Percentiles rank a stretch among this genome's conserved stretches.
Conservation (phyloP, 2,888 invertebrate genomes). For the Parnassius glacialis region DNA sequence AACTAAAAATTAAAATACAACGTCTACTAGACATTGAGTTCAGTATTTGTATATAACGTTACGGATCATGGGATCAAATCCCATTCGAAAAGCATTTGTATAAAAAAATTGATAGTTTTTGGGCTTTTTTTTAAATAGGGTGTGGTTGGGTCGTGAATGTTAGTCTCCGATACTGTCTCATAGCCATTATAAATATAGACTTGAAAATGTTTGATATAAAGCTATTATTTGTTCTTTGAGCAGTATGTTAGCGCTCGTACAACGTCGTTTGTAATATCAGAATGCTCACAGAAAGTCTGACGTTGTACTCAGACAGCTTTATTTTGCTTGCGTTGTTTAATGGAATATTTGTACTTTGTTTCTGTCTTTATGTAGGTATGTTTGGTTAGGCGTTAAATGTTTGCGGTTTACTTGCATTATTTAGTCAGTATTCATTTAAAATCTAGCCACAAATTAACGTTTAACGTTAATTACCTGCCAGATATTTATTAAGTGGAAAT, state of each 20-base stretch:
- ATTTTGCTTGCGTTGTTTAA: constrained; percentile 47
- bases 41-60: too few species aligned
- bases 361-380: constrained; percentile 36
- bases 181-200: background rate
- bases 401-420: constrained; percentile 43
- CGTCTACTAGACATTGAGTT: too few species aligned
- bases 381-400: constrained; percentile 40
- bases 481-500: too few species aligned
- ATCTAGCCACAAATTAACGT: constrained; percentile 28
- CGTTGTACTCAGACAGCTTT: constrained; percentile 33
- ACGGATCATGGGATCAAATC: too few species aligned
- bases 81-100: too few species aligned
- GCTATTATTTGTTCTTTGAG: too few species aligned
- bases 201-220: background rate
- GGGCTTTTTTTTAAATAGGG: too few species aligned
- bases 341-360: constrained; percentile 51
- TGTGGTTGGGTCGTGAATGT: background rate
- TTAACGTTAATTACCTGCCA: constrained; percentile 13
- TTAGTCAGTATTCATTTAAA: constrained; percentile 43
- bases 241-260: background rate
- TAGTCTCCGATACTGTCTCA: background rate
- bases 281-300: constrained; percentile 19
- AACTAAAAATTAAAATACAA: too few species aligned
- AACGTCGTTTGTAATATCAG: background rate
- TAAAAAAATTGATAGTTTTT: too few species aligned